Evolutionary conservation across 2,797 vertebrate genomes (phyloP), one percentile per base, ranked within the genome.

Genomic region (Synaphobranchus kaupii): DNA sequence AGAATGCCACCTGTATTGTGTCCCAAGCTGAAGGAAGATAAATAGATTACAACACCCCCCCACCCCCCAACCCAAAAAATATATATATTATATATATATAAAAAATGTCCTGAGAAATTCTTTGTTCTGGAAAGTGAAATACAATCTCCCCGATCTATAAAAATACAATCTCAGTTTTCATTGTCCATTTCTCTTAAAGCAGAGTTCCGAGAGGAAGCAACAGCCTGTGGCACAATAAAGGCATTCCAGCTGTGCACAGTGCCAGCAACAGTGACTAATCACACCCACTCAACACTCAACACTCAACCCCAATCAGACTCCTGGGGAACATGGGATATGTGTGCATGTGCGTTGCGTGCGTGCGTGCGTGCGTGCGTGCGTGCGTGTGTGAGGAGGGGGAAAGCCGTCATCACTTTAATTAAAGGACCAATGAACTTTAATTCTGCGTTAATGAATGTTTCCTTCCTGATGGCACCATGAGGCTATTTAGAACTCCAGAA

Each of bases 401-500:
- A n/a, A n/a, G 25, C 63, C 63, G n/a, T 8, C 25, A n/a, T n/a
- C 6, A 25, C 90, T 94, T 95, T 93, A 93, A 95, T 96, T 94
- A 95, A 93, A 95, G 94, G 92, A 94, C 95, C 93, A 94, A 94
- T 94, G 92, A 91, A 90, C 91, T 94, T 93, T 96, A 95, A 95
- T 96, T 95, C 92, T 92, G 86, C 89, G 90, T 94, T 96, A 96
- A 96, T 96, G 94, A 95, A 96, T 95, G 3, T 2, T 47, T 28
- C 56, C 25, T 44, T 3, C 17, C 28, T 4, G 10, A 56, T 15
- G 3, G 22, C 8, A 31, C 20, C 3, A 4, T 13, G 34, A 31
- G 52, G n/a, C n/a, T n/a, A 54, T 85, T 85, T 85, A 66, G 20
- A 66, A 25, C 63, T 25, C 25, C 25, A 68, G 4, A 68, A 9